Conservation (phyloP, 2,797 vertebrate genomes). For the Furcifer pardalis region DNA sequence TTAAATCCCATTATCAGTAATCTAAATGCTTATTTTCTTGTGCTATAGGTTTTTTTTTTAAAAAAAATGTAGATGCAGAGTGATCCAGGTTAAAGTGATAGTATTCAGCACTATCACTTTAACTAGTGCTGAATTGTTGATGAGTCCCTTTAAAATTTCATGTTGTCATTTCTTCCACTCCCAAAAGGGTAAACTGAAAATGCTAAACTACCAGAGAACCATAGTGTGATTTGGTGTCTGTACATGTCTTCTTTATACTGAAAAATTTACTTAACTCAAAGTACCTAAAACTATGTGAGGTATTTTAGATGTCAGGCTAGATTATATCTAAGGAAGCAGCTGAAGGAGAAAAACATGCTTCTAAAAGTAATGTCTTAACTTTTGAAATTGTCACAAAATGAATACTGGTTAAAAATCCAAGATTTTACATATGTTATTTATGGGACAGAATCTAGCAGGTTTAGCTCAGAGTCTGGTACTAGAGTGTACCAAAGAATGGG, state of each 20-base stretch:
- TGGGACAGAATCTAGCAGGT: not conserved
- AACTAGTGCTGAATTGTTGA: slow-evolving; percentile 11
- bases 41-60: slow-evolving; percentile 20
- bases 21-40: not conserved
- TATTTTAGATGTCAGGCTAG: slow-evolving; percentile 18
- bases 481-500: no score
- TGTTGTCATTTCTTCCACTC: not conserved
- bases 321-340: not conserved
- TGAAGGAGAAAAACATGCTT: not conserved
- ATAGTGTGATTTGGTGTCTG: slow-evolving; percentile 1
- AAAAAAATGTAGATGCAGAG: not conserved
- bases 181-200: not conserved
- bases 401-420: not conserved
- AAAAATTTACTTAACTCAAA: slow-evolving; percentile 10
- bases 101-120: no score
- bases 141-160: slow-evolving; percentile 16
- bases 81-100: slow-evolving; percentile 23
- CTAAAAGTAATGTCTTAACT: not conserved
- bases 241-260: not conserved
- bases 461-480: not conserved
- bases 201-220: not conserved
- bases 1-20: slow-evolving; percentile 31
- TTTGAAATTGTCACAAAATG: not conserved
- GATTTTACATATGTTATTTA: not conserved
- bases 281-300: not conserved